Evolutionary conservation across 2,888 invertebrate genomes (phyloP), one percentile per base, ranked within the genome.

Genomic region (Ichneumon xanthorius): DNA sequence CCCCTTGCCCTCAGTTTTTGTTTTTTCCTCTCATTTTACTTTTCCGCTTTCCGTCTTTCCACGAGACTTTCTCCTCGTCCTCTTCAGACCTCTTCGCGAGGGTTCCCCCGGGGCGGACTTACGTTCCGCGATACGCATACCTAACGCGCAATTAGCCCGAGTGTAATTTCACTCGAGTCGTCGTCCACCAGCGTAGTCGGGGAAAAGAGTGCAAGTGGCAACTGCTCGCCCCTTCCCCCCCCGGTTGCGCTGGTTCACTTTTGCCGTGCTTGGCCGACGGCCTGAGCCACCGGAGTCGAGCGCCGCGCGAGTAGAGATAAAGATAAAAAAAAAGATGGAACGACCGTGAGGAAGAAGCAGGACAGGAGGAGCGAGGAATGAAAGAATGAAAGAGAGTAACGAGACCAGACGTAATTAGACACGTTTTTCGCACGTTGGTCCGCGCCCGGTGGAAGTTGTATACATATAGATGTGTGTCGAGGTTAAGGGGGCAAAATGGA

Each of bases 141-240:
- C 89, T 87, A 89, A 88, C 86, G 85, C 70, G 88, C 87, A 91
- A 90, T 90, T 90, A 89, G 84, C 80, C 81, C 79, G 86, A 78
- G 83, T 89, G 89, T 90, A 90, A 90, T 90, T 90, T 88, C 86
- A 88, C 82, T 76, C 85, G 87, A 80, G 77, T 22, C 75, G 70
- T 70, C 81, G 65, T 63, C 58, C 68, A 45, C 30, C 65, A 30
- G 19, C 53, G 16, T 63, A 45, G 72, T 26, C 55, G 61, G 30
- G 30, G 70, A 72, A 80, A 80, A 45, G 48, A 37, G 63, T 53
- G 65, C 67, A 68, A 79, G 71, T 53, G 40, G 33, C 30, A 30
- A 48, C 16, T 45, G 45, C 45, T 14, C 45, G 4, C 37, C 7
- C 9, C 37, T 14, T 14, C n/a, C n/a, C 40, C 22, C 7, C 0